phyloP scores from a whole-genome alignment of 1,140 invertebrate species.

The Saxidomus purpurata region DNA sequence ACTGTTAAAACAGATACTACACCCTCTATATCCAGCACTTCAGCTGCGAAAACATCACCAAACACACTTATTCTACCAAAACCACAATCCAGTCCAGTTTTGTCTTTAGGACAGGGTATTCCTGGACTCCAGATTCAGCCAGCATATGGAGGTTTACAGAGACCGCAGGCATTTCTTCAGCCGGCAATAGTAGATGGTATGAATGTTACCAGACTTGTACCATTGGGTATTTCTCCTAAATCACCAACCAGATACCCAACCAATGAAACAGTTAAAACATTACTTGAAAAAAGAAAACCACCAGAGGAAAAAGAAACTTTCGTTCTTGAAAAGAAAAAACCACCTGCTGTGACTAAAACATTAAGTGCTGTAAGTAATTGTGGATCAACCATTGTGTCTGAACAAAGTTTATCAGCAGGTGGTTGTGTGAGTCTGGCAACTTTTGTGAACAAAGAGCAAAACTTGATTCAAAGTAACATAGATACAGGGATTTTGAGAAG shows the following conservation, averaged over 20 bases:
- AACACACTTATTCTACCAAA: conserved; percentile 60
- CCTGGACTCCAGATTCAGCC: conserved; percentile 10
- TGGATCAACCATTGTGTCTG: not conserved
- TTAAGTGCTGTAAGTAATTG: not conserved
- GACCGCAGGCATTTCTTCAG: conserved; percentile 16
- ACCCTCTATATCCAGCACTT: not conserved
- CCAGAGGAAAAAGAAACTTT: conserved; percentile 37
- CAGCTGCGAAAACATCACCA: conserved; percentile 14
- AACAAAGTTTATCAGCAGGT: not conserved
- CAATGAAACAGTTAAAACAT: conserved; percentile 60
- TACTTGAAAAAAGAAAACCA: conserved; percentile 54
- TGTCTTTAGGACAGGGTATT: not conserved
- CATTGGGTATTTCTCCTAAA: not conserved
- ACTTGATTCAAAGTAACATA: not conserved
- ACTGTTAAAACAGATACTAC: not conserved
- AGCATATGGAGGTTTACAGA: not conserved
- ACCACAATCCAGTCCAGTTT: conserved; percentile 36
- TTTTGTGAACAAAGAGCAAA: not conserved
- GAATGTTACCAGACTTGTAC: conserved; percentile 24
- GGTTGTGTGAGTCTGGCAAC: not conserved
- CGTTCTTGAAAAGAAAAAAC: not conserved
- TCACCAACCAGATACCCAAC: conserved; percentile 48
- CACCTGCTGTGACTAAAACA: not conserved
- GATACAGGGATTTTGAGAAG: not conserved
- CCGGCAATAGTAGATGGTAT: conserved; percentile 7